phyloP scores from a whole-genome alignment of 1,140 invertebrate genomes.

The Pseudomyrmex sp. region DNA sequence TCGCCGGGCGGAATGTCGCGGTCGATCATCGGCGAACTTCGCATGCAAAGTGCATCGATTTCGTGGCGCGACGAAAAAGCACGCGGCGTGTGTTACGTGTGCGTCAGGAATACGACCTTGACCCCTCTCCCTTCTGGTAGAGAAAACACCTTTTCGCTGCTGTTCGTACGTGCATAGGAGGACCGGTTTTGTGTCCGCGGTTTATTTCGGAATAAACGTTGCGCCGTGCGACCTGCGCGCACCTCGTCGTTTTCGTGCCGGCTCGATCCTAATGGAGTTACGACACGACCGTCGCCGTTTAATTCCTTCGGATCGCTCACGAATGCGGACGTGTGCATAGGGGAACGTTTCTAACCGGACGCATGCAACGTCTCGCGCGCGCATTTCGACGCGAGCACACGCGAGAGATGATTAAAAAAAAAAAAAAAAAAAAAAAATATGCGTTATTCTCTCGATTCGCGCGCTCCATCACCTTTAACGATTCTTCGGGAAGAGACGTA shows the following conservation, averaged over 20 bases:
- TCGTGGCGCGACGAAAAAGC: constrained; percentile 24
- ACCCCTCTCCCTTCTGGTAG: constrained; percentile 63
- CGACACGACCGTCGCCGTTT: background rate
- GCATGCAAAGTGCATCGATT: constrained; percentile 81
- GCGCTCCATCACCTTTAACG: constrained; percentile 37
- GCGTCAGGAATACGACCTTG: constrained; percentile 77
- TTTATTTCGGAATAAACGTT: constrained; percentile 58
- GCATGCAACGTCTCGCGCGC: constrained; percentile 1
- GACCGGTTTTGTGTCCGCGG: constrained; percentile 31
- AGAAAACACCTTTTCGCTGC: constrained; percentile 55
- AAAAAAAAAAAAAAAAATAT: background rate
- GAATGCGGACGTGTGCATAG: background rate
- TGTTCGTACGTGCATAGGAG: constrained; percentile 7
- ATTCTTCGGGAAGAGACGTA: background rate
- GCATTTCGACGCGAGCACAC: background rate
- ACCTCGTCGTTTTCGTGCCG: constrained; percentile 28
- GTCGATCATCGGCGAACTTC: constrained; percentile 29
- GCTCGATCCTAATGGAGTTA: constrained; percentile 16
- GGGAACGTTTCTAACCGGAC: no score
- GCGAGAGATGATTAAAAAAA: background rate
- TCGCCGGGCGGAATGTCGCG: background rate
- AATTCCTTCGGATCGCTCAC: constrained; percentile 18
- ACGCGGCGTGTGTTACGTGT: constrained; percentile 42
- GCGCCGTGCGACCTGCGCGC: constrained; percentile 21
- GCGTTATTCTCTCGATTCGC: background rate